Evolutionary conservation across 2,797 vertebrate genomes (phyloP), one percentile per base, ranked within the genome.

Genomic region (Sebastes hubbsi): DNA sequence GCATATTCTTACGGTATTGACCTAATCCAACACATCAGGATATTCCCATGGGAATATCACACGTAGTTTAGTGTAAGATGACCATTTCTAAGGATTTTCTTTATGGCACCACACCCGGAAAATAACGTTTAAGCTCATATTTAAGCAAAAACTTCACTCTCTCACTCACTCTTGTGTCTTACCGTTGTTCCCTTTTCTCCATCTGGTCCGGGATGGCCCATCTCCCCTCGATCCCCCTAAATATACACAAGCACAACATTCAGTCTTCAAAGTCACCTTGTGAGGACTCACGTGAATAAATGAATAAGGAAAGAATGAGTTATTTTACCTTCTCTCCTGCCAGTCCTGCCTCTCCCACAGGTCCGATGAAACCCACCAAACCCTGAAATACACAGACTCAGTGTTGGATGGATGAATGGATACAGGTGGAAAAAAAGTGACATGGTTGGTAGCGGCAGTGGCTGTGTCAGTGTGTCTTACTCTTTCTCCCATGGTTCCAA

Each of bases 181-280:
- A 99, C 98, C 95, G 92, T 95, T 78, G 96, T 95, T 94, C 99
- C 99, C 94, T 99, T 99, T 94, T 97, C 96, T 93, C 99, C 99
- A 52, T 97, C 96, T 66, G 97, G 97, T 75, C 99, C 98, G 2
- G 98, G 99, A 85, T 95, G 95, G 84, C 99, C 99, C 90, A 96
- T 97, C 38, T 94, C 84, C 54, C 99, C 99, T 73, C 99, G 97
- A 83, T 99, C 98, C 4, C 99, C 99, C 99, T 99, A 83, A 73
- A 85, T 59, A 88, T 1, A 81, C 30, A 87, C 0, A 13, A 60
- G 4, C 22, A 64, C 22, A 72, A 65, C 8, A 22, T 42, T 83
- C 8, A 84, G 18, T 60, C 68, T 66, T 80, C 29, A 86, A 69
- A 46, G 16, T 68, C 32, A 75, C 46, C 24, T 68, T 67, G 24